Conservation (phyloP, 1,140 invertebrate genomes). For the Drosophila oshimai region DNA sequence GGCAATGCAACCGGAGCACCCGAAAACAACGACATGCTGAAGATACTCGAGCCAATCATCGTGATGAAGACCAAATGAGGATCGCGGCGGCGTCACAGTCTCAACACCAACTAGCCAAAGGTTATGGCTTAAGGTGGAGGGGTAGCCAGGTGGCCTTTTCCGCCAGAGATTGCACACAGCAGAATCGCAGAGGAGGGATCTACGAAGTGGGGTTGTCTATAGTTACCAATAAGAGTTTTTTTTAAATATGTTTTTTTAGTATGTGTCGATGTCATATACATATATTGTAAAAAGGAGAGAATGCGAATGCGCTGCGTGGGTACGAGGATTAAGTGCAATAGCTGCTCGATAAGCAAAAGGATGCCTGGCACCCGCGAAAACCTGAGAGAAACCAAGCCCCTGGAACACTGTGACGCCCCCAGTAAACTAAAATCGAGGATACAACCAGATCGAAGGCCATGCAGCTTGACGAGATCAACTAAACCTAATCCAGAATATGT, state of each 20-base stretch:
- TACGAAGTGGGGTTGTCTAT: constrained; percentile 14
- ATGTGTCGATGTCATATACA: constrained; percentile 2
- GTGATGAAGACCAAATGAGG: constrained; percentile 82
- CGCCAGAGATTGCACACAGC: not conserved
- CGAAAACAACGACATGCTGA: constrained; percentile 81
- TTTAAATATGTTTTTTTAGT: constrained; percentile 20
- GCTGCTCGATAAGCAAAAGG: not conserved
- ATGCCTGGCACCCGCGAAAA: not conserved
- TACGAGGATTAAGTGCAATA: constrained; percentile 29
- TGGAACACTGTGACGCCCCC: constrained; percentile 27
- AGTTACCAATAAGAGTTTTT: constrained; percentile 37
- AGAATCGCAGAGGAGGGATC: not conserved
- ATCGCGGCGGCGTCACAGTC: constrained; percentile 50
- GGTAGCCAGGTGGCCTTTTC: not conserved
- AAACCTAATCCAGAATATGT: constrained; percentile 70
- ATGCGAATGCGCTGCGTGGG: too few relatives aligned
- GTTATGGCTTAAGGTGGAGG: not conserved
- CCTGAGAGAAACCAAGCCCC: too few relatives aligned
- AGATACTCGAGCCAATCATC: constrained; percentile 82
- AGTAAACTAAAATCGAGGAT: not conserved
- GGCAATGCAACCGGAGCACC: constrained; percentile 38
- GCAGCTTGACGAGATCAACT: constrained; percentile 63
- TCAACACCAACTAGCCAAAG: not conserved
- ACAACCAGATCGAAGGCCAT: not conserved
- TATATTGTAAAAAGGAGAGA: constrained; percentile 20